Conservation (phyloP, 2,888 invertebrate species). For the Eledone cirrhosa region DNA sequence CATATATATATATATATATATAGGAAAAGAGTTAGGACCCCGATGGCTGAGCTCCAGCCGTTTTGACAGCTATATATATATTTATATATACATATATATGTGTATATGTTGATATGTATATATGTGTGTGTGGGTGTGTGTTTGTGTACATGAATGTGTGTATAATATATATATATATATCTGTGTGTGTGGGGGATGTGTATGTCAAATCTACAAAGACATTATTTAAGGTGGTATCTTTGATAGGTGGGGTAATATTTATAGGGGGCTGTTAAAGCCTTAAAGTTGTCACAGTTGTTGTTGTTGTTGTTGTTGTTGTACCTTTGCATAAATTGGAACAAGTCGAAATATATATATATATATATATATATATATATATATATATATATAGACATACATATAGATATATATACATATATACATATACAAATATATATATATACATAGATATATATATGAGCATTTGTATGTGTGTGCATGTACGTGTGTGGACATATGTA, state of each 20-base stretch:
- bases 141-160: not conserved
- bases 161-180: conserved; percentile 1
- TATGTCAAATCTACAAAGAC: not conserved
- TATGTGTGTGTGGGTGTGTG: not conserved
- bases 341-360: conserved; percentile 1
- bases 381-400: not conserved
- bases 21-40: too few relatives aligned
- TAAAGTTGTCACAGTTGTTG: too few relatives aligned
- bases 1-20: not conserved
- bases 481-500: not conserved
- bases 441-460: not conserved
- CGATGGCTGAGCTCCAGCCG: too few relatives aligned
- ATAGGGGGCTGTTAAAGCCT: too few relatives aligned
- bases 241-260: too few relatives aligned
- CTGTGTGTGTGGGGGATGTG: not conserved
- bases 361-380: not conserved
- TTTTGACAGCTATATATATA: too few relatives aligned
- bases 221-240: too few relatives aligned
- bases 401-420: not conserved
- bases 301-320: too few relatives aligned
- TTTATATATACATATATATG: too few relatives aligned
- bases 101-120: too few relatives aligned
- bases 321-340: too few relatives aligned
- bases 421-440: not conserved
- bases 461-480: not conserved